Conservation (phyloP, 2,797 vertebrate genomes). For the Yasuhikotakia modesta region DNA sequence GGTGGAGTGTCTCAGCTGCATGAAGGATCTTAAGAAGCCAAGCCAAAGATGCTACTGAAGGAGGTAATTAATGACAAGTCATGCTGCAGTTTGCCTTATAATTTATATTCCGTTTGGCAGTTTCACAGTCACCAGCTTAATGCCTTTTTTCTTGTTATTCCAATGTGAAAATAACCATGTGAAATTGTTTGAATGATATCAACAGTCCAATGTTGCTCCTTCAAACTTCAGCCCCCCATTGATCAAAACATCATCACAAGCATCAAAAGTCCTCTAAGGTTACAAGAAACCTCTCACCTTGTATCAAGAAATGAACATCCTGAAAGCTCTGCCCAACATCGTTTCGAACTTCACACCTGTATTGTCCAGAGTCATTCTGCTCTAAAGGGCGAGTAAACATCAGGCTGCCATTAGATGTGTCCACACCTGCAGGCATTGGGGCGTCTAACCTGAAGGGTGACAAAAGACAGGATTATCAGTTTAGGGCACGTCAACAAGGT, state of each 20-base stretch:
- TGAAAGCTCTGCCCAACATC: constrained; percentile 83
- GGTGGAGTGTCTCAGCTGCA: constrained; percentile 27
- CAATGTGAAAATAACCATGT: too few relatives aligned
- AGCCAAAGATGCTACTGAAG: constrained; percentile 6
- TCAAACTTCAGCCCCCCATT: not conserved
- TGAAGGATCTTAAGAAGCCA: constrained; percentile 33
- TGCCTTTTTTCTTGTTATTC: too few relatives aligned
- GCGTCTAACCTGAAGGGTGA: constrained; percentile 82
- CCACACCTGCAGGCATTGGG: constrained; percentile 86
- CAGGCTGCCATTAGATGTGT: constrained; percentile 84
- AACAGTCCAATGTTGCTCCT: too few relatives aligned
- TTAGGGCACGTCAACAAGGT: constrained; percentile 14
- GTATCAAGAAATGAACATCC: constrained; percentile 86
- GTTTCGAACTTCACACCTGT: constrained; percentile 90
- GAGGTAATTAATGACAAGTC: not conserved
- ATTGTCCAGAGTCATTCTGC: constrained; percentile 91
- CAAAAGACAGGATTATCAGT: constrained; percentile 32
- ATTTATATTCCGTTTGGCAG: too few relatives aligned
- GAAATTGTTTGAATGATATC: too few relatives aligned
- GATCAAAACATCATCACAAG: constrained; percentile 15
- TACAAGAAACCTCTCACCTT: constrained; percentile 77
- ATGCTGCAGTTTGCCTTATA: constrained; percentile 7
- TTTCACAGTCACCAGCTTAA: too few relatives aligned
- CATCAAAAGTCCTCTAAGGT: not conserved
- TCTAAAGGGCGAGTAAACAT: constrained; percentile 86